Evolutionary conservation across 1,140 invertebrate species (phyloP), one percentile per base, ranked within the genome.

Genomic region (Brachionus angularis): DNA sequence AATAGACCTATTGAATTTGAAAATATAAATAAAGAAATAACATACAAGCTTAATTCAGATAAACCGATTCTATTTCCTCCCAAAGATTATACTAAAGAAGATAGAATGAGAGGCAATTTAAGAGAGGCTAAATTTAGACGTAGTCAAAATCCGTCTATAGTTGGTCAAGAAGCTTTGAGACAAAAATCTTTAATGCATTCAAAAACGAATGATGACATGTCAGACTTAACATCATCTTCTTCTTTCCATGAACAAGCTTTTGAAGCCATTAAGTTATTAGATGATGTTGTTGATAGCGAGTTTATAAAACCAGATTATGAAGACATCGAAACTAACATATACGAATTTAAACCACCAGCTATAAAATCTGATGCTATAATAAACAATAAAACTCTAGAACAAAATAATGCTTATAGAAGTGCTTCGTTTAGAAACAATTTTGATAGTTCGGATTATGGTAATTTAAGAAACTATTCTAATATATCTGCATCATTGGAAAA

Each of bases 11-110:
- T 58, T 5, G 53, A 58, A 21, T 58, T 58, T 58, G 21, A 10
- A 14, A 58, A 58, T 42, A 58, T 58, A 14, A 42, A 58, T 23
- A 58, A 58, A 58, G 53, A 58, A 23, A 18, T 58, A n/a, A 34
- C 36, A 12, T 39, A 58, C 21, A 58, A 58, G n/a, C 18, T 58
- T 14, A 58, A 58, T 39, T 58, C 53, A 2, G 33, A 58, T 1
- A 34, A 58, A 10, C 53, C 53, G 4, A 58, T 58, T 58, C 36
- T 58, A 7, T 58, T 39, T 36, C 53, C 53, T 7, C 53, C 53
- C 1, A 58, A 39, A 36, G 53, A 58, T 23, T 58, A 58, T 58
- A 23, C 36, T 36, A 16, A 36, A 25, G 53, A 58, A 14, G 53
- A 58, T 36, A 58, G 53, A 39, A 31, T 14, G 1, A 39, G 53